phyloP scores from a whole-genome alignment of 2,113 vertebrate genomes.

The Leiothrix lutea region DNA sequence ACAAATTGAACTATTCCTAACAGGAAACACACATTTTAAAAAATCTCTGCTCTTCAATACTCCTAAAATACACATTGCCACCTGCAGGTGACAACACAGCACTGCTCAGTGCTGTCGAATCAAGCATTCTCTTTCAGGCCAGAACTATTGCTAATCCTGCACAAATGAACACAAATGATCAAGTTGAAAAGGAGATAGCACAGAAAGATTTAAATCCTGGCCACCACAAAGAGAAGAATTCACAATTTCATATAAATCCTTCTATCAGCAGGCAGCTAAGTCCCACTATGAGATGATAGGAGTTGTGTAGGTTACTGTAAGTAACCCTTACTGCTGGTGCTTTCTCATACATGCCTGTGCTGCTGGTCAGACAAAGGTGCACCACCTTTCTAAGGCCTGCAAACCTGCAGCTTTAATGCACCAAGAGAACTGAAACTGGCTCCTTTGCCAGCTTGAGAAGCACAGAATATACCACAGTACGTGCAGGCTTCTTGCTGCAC shows the following conservation, averaged over 20 bases:
- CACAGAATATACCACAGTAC: background rate
- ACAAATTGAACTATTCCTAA: background rate
- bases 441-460: background rate
- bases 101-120: background rate
- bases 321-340: background rate
- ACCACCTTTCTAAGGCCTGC: background rate
- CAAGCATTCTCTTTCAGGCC: background rate
- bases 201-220: background rate
- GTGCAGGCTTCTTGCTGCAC: background rate
- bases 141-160: background rate
- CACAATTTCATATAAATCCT: background rate
- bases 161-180: background rate
- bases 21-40: background rate
- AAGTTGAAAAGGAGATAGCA: background rate
- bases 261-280: background rate
- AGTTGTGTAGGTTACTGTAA: background rate
- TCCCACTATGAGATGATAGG: background rate
- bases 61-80: conserved; percentile 25
- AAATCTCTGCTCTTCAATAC: background rate
- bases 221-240: background rate
- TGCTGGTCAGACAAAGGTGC: background rate
- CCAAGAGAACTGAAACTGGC: background rate
- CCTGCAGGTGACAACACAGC: conserved; percentile 28
- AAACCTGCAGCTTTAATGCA: background rate
- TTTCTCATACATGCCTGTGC: background rate